phyloP scores from a whole-genome alignment of 2,888 invertebrate species.

The Bembecia ichneumoniformis region DNA sequence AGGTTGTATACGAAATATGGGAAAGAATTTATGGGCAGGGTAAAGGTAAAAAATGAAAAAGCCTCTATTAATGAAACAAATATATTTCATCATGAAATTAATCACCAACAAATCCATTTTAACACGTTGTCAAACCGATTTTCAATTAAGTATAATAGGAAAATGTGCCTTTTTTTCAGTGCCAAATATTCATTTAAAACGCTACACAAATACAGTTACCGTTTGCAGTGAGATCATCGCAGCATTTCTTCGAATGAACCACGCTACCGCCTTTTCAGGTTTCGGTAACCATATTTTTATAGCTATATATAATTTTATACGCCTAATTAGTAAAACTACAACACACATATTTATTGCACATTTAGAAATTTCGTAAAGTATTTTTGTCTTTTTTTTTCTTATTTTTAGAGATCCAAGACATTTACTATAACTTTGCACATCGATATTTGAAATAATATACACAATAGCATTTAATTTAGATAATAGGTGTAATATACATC shows the following conservation, averaged over 20 bases:
- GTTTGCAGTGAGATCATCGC: conserved; percentile 57
- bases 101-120: conserved; percentile 74
- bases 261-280: conserved; percentile 1
- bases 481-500: conserved; percentile 66
- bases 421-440: conserved; percentile 73
- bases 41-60: conserved; percentile 38
- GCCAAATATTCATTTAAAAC: conserved; percentile 67
- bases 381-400: conserved; percentile 67
- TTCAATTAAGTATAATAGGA: conserved; percentile 61
- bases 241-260: conserved; percentile 10
- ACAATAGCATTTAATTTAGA: conserved; percentile 68
- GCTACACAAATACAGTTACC: conserved; percentile 50
- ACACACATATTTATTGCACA: conserved; percentile 74
- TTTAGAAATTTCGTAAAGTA: conserved; percentile 72
- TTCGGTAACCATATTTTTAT: conserved; percentile 21
- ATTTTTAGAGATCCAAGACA: conserved; percentile 72
- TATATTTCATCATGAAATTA: conserved; percentile 74
- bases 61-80: conserved; percentile 65
- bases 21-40: too few species aligned
- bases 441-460: conserved; percentile 69
- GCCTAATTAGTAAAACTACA: conserved; percentile 72
- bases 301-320: conserved; percentile 54
- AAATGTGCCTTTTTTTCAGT: conserved; percentile 70
- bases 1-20: too few species aligned
- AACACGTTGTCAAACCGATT: conserved; percentile 71